Base-by-base conservation (phyloP, 2,113 vertebrate species). In the Pimephales promelas region DNA sequence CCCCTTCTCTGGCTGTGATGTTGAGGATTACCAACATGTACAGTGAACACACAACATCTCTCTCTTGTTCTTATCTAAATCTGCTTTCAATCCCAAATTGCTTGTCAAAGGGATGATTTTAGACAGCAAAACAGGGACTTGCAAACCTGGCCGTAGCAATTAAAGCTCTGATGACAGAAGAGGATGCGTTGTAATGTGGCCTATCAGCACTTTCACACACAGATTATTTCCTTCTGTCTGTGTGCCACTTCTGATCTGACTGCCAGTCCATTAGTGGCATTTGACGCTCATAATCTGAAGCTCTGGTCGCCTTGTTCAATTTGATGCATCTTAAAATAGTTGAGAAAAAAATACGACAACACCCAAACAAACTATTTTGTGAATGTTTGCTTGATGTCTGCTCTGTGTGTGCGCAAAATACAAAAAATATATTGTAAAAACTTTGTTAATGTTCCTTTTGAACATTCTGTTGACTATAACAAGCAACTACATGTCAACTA, bases 91-190 rank as follows among this genome's bases (percentile, higher is more conserved):
- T 84, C 77, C 73, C 10, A 81, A 62, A 92, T 91, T 91, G 90
- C 92, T 92, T 91, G 92, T 92, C 92, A 91, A 91, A 90, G 81
- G 89, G 89, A 90, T 87, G 4, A 83, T 93, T 92, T 91, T 93
- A 88, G 89, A 91, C 92, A 92, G 90, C 89, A 90, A 90, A 92
- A 92, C 83, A 75, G 88, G 40, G 68, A 83, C 87, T 92, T 92
- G 90, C 92, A 91, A 87, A 94, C 92, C 93, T 94, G 92, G 90
- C 88, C 75, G 84, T 81, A 90, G 90, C 90, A 93, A 94, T 94
- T 92, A 93, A 92, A 90, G 88, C 86, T 79, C 82, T 85, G 88
- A 90, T 92, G 93, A 93, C 89, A 89, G 89, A 91, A 82, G 82
- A 89, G 89, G 88, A 89, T 83, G 90, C 88, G 88, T 90, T 90